Conservation (phyloP, 64 coral and sea anemone species). For the Stichodactyla helianthus region DNA sequence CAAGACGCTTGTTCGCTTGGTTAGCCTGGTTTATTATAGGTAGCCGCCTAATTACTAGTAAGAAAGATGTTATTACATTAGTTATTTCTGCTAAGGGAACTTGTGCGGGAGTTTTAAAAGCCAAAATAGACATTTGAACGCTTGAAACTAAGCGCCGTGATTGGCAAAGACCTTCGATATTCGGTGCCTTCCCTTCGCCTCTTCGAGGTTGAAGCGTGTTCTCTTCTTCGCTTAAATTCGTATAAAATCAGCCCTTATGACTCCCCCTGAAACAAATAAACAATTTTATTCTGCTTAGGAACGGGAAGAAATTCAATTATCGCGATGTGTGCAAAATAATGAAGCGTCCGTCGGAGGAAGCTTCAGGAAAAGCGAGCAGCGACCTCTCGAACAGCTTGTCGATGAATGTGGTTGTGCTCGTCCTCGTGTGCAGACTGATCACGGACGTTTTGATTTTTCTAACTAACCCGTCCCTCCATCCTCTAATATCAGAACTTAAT, state of each 20-base stretch:
- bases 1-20: not conserved
- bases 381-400: not conserved
- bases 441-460: not conserved
- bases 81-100: not conserved
- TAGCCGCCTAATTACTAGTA: not conserved
- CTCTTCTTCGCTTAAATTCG: not conserved
- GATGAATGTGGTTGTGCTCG: not conserved
- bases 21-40: not conserved
- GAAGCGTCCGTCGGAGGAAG: not conserved
- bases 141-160: not conserved
- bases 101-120: constrained; percentile 9
- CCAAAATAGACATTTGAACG: not conserved
- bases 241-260: not conserved
- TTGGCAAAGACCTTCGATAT: not conserved
- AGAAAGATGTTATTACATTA: not conserved
- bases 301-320: not conserved
- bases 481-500: not conserved
- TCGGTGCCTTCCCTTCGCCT: not conserved
- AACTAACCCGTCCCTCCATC: constrained; percentile 1
- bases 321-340: not conserved
- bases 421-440: not conserved
- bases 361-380: not conserved
- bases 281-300: not conserved
- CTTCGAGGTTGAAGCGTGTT: not conserved
- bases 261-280: not conserved